Percentiles rank a stretch among this genome's conserved stretches.
Evolutionary conservation across 2,113 vertebrate species (phyloP).

Genomic region (Malurus elegans): DNA sequence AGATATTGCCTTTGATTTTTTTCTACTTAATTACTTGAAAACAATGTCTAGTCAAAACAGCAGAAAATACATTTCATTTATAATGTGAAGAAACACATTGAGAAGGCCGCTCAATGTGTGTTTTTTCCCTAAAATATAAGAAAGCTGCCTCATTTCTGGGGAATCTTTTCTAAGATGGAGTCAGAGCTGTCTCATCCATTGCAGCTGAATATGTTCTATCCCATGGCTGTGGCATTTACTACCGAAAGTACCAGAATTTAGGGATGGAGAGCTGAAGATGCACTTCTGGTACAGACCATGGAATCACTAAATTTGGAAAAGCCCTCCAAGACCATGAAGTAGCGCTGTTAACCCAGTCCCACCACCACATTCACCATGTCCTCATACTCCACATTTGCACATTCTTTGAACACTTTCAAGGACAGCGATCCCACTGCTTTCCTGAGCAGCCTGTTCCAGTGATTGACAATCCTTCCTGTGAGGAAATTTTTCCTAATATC

Average conservation of each 20-base stretch:
- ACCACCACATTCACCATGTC: neutral
- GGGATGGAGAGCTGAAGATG: neutral
- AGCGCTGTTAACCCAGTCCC: neutral
- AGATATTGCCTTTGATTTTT: neutral
- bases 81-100: neutral
- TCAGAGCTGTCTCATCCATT: neutral
- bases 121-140: neutral
- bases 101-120: neutral
- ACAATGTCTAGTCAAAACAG: neutral
- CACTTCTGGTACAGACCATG: neutral
- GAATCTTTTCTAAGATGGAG: neutral
- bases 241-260: neutral
- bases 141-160: neutral
- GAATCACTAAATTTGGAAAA: neutral
- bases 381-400: too few species aligned
- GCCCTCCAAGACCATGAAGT: neutral
- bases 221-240: neutral
- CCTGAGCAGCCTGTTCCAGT: neutral
- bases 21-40: neutral
- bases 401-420: neutral
- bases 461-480: neutral
- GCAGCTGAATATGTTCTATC: neutral
- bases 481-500: neutral
- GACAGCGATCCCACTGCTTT: neutral
- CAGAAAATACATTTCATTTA: neutral